Conservation (phyloP, 2,797 vertebrate genomes). For the Centropyge bicolor region DNA sequence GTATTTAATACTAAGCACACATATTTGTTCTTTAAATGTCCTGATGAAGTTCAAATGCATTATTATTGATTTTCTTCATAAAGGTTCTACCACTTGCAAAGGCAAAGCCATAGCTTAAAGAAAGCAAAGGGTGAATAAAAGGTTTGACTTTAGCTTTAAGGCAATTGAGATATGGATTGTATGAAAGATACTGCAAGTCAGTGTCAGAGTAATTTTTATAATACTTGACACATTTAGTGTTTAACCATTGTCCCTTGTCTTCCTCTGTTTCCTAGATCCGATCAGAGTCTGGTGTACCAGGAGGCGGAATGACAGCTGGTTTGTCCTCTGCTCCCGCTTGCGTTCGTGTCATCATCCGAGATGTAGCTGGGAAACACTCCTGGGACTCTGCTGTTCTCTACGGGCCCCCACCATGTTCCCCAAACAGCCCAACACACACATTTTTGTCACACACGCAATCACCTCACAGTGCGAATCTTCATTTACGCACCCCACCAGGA, state of each 20-base stretch:
- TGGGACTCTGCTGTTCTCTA: slow-evolving; percentile 98
- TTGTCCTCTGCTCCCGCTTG: slow-evolving; percentile 93
- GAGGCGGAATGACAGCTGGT: slow-evolving; percentile 94
- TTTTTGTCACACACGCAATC: slow-evolving; percentile 60
- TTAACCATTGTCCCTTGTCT: not conserved
- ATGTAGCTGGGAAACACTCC: slow-evolving; percentile 97
- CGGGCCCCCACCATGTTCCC: slow-evolving; percentile 88
- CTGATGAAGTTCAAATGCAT: not conserved
- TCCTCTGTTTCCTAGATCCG: slow-evolving; percentile 89
- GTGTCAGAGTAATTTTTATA: not conserved
- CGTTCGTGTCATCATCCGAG: slow-evolving; percentile 95
- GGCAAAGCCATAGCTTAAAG: not conserved
- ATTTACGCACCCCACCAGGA: slow-evolving; percentile 65
- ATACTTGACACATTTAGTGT: not conserved
- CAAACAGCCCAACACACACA: slow-evolving; percentile 72
- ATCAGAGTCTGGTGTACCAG: slow-evolving; percentile 93
- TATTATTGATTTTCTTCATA: not conserved
- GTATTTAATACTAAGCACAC: no score
- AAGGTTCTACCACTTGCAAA: not conserved
- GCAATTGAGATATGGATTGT: not conserved
- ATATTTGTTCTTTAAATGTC: not conserved
- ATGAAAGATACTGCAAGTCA: not conserved
- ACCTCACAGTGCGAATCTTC: slow-evolving; percentile 55
- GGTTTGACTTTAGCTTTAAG: not conserved
- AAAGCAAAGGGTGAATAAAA: not conserved